Evolutionary conservation across 2,888 invertebrate genomes (phyloP).

Genomic region (Tachina grossa): DNA sequence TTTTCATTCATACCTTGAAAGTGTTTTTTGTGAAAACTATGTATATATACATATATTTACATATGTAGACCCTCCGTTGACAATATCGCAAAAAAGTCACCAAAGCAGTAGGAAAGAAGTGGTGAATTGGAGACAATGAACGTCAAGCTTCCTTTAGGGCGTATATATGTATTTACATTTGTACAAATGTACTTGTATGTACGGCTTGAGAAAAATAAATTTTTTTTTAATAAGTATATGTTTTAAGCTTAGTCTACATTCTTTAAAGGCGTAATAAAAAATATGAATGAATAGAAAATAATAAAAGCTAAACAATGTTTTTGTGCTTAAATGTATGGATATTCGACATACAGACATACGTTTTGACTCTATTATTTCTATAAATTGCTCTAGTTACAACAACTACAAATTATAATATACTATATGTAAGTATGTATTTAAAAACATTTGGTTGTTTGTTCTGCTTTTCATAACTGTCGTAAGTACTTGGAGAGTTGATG

Average conservation of each 20-base stretch:
- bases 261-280: slow-evolving; percentile 57
- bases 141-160: too few relatives aligned
- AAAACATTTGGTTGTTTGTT: neutral
- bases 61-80: too few relatives aligned
- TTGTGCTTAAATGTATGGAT: neutral
- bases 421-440: neutral
- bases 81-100: too few relatives aligned
- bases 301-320: neutral
- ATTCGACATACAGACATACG: neutral
- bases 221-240: too few relatives aligned
- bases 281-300: slow-evolving; percentile 11
- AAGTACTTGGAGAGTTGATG: neutral
- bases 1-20: too few relatives aligned
- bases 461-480: neutral
- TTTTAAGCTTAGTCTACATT: slow-evolving; percentile 50
- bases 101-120: too few relatives aligned
- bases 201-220: neutral
- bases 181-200: neutral
- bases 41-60: too few relatives aligned
- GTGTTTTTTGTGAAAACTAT: too few relatives aligned
- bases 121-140: too few relatives aligned
- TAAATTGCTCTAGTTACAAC: neutral
- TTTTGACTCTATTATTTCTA: neutral
- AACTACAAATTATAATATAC: too few relatives aligned
- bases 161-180: neutral